A percentile compares a stretch with the other conserved stretches of the same genome.
Conservation (phyloP, 2,888 invertebrate genomes). For the Tanytarsus gracilentus region DNA sequence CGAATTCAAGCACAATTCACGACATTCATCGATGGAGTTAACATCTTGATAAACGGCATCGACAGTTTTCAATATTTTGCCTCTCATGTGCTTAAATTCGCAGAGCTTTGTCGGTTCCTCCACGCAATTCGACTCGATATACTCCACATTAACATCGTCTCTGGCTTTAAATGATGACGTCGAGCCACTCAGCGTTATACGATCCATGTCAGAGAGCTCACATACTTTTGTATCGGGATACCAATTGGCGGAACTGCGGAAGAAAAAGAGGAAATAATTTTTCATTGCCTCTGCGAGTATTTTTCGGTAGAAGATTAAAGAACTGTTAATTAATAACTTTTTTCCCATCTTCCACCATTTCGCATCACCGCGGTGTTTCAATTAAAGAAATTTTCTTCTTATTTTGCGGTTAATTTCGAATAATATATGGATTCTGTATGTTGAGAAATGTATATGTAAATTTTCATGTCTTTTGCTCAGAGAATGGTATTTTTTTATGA, state of each 20-base stretch:
- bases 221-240: conserved; percentile 77
- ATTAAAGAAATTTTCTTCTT: too few species aligned
- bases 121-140: conserved; percentile 86
- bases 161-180: conserved; percentile 59
- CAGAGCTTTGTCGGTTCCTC: conserved; percentile 88
- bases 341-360: too few species aligned
- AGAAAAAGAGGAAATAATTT: conserved; percentile 30
- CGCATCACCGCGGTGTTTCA: too few species aligned
- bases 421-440: too few species aligned
- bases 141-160: conserved; percentile 55
- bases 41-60: conserved; percentile 89
- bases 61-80: conserved; percentile 87
- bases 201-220: conserved; percentile 84
- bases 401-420: too few species aligned
- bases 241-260: conserved; percentile 79
- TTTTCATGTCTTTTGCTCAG: too few species aligned
- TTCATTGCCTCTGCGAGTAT: too few species aligned
- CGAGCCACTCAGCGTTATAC: conserved; percentile 76
- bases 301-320: too few species aligned
- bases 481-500: too few species aligned
- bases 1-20: conserved; percentile 79
- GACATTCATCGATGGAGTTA: conserved; percentile 75
- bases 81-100: conserved; percentile 82
- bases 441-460: too few species aligned
- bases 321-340: too few species aligned